Evolutionary conservation across 2,113 vertebrate species (phyloP).

Genomic region (Pica pica): DNA sequence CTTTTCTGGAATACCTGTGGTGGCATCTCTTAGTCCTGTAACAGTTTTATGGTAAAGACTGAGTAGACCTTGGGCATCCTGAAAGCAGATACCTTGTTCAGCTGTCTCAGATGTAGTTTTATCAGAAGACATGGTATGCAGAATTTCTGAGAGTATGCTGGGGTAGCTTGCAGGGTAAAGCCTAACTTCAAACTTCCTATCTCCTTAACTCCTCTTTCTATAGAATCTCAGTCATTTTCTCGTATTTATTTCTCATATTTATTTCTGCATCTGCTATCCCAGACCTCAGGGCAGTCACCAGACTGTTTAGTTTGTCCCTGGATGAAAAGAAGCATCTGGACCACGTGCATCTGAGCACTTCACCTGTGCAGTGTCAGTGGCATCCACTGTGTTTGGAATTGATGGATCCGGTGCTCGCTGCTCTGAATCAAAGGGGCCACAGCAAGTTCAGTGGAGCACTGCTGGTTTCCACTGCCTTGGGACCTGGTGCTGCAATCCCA

Average conservation of each 20-base stretch:
- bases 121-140: neutral
- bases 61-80: neutral
- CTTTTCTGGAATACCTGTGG: neutral
- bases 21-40: neutral
- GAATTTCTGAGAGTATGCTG: neutral
- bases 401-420: fast-evolving
- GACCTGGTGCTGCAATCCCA: neutral
- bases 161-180: neutral
- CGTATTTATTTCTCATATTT: neutral
- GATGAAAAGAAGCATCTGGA: neutral
- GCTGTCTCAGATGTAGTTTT: neutral
- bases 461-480: neutral
- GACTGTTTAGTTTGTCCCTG: neutral
- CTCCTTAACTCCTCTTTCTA: neutral
- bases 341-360: neutral
- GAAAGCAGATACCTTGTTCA: neutral
- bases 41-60: neutral
- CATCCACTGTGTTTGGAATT: fast-evolving
- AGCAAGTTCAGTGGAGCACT: neutral
- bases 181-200: fast-evolving
- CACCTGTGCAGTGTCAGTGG: neutral
- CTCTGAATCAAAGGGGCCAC: neutral
- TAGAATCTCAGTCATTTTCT: neutral
- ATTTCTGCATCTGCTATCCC: neutral
- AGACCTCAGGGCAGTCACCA: neutral